A percentile compares a stretch with the other conserved stretches of the same genome.
These are phyloP conservation scores for Meandrusa payeni DNA, from an alignment of 2,888 invertebrate genomes.

Conservation along the genomic window DNA sequence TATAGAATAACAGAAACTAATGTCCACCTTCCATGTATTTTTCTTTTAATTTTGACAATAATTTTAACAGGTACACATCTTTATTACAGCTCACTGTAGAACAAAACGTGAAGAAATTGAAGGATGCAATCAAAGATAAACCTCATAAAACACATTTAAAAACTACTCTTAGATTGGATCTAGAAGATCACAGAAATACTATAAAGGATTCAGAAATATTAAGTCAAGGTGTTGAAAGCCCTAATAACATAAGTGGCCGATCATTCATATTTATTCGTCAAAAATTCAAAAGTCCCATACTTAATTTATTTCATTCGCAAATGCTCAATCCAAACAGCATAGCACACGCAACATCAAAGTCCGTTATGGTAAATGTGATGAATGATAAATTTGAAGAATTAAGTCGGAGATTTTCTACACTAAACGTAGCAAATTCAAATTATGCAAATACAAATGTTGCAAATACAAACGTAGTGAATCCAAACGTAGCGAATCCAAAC, in stretches of 20 bases:
- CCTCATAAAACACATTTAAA: too few relatives aligned
- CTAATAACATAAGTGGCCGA: slow-evolving; percentile 46
- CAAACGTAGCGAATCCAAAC: too few relatives aligned
- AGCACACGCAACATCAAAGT: slow-evolving; percentile 10
- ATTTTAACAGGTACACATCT: too few relatives aligned
- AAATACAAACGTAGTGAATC: too few relatives aligned
- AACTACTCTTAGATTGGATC: not conserved
- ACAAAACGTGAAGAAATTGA: not conserved
- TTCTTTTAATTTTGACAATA: too few relatives aligned
- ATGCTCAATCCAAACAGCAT: slow-evolving; percentile 16
- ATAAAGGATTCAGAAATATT: slow-evolving; percentile 23
- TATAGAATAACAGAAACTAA: too few relatives aligned
- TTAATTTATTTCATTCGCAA: slow-evolving; percentile 20
- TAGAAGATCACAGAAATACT: slow-evolving; percentile 9
- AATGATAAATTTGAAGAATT: slow-evolving; percentile 23
- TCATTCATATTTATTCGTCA: slow-evolving; percentile 57
- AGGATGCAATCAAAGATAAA: not conserved
- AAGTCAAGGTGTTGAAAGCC: slow-evolving; percentile 16
- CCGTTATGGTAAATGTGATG: slow-evolving; percentile 11
- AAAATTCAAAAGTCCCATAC: slow-evolving; percentile 36
- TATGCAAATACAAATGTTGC: too few relatives aligned
- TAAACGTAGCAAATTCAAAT: slow-evolving; percentile 7
- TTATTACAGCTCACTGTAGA: slow-evolving; percentile 7
- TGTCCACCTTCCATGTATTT: too few relatives aligned
- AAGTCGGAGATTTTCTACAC: slow-evolving; percentile 21